Conservation (phyloP, 2,797 vertebrate genomes). For the Trachurus trachurus region DNA sequence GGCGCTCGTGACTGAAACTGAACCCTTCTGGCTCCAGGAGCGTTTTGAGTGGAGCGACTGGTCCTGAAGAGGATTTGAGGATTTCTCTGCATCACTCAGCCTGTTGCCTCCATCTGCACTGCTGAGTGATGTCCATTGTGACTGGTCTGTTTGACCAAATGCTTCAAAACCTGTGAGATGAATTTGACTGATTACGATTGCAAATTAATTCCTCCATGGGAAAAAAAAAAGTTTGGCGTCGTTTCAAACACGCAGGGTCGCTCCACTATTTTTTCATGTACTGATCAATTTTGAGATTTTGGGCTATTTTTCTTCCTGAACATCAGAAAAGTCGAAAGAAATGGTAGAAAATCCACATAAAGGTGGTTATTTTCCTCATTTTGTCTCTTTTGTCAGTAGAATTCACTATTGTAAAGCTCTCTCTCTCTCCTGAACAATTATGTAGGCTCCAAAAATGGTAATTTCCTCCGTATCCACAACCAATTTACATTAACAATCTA, state of each 20-base stretch:
- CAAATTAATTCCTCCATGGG: slow-evolving; percentile 25
- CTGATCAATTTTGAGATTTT: too few relatives aligned
- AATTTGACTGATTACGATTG: slow-evolving; percentile 23
- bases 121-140: slow-evolving; percentile 26
- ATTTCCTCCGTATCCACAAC: too few relatives aligned
- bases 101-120: slow-evolving; percentile 63
- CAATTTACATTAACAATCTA: too few relatives aligned
- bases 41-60: slow-evolving; percentile 5
- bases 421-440: too few relatives aligned
- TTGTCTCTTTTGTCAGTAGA: too few relatives aligned
- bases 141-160: slow-evolving; percentile 24
- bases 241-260: not conserved
- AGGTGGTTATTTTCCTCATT: too few relatives aligned
- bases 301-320: too few relatives aligned
- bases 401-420: too few relatives aligned
- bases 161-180: slow-evolving; percentile 26
- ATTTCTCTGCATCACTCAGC: slow-evolving; percentile 40
- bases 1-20: slow-evolving; percentile 19
- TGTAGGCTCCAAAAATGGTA: too few relatives aligned
- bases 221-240: not conserved
- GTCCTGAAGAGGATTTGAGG: not conserved
- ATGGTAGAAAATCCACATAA: too few relatives aligned
- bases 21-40: slow-evolving; percentile 33
- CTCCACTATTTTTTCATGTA: not conserved
- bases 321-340: too few relatives aligned